Evolutionary conservation across 2,113 vertebrate species (phyloP), one percentile per base, ranked within the genome.

Genomic region (Oncorhynchus masou): DNA sequence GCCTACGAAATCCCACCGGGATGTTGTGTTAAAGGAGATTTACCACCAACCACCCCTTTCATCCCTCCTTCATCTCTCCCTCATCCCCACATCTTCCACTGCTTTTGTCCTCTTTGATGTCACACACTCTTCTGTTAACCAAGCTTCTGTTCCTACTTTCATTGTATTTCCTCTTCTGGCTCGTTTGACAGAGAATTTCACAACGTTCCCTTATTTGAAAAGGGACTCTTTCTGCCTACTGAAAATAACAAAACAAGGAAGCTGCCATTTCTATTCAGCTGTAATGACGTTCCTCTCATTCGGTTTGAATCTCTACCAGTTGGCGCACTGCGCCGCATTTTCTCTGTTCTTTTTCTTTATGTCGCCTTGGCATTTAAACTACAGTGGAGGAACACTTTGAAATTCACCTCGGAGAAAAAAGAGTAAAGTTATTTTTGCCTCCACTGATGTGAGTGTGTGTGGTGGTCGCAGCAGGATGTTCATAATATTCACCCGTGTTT

Each of bases 281-380:
- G 84, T 89, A 84, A 91, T 86, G 84, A 88, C 86, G 85, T 85
- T 79, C 82, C 81, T 54, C 83, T 81, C 81, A 83, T 92, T 88
- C 86, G 81, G 83, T 90, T 91, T 91, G 89, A 91, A 88, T 88
- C 85, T 84, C 80, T 81, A 90, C 88, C 91, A 92, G 88, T 83
- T 91, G 87, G 87, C 88, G 78, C 76, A 72, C 74, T 83, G 69
- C 75, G 81, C 70, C 73, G 77, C 59, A 31, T 65, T 75, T 70
- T 39, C 45, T 54, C 24, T 1, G 12, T 48, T 65, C 9, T 29
- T 8, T 87, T 29, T 8, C 84, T 91, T 79, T 79, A 88, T 88
- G 81, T 87, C 83, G 82, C 73, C 80, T 87, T 89, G 87, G 85
- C 88, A 90, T 89, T 89, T 84, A 83, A 83, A 77, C 86, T 87